phyloP scores from a whole-genome alignment of 2,888 invertebrate genomes.

The Eupelmus urozonus region DNA sequence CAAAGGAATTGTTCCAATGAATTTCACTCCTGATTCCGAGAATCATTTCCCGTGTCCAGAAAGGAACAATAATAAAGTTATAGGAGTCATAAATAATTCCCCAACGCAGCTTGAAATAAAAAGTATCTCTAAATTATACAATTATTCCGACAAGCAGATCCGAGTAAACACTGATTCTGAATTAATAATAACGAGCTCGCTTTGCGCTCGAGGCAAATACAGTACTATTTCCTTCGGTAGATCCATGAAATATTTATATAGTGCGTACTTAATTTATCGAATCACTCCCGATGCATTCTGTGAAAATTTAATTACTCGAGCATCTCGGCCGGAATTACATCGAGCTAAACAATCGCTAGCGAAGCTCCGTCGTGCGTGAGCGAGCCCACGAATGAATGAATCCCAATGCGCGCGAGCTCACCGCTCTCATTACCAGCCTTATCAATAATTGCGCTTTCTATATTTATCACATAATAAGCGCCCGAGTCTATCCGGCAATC shows the following conservation, averaged over 20 bases:
- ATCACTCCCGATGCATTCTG: conserved; percentile 5
- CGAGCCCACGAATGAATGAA: conserved; percentile 68
- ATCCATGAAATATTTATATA: conserved; percentile 33
- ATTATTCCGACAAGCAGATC: not conserved
- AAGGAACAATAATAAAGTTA: too few relatives aligned
- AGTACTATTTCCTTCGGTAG: conserved; percentile 6
- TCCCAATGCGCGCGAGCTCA: conserved; percentile 57
- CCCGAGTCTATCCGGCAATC: conserved; percentile 60
- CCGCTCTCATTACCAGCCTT: too few relatives aligned
- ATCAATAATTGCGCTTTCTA: conserved; percentile 75
- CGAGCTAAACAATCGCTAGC: conserved; percentile 52
- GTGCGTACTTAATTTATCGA: conserved; percentile 3
- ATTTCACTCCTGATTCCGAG: too few relatives aligned
- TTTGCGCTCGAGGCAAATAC: too few relatives aligned
- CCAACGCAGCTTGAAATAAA: too few relatives aligned
- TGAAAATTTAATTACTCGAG: conserved; percentile 31
- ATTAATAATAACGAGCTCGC: conserved; percentile 21
- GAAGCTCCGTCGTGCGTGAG: conserved; percentile 70
- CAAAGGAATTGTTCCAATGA: too few relatives aligned
- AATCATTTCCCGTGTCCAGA: too few relatives aligned
- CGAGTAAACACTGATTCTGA: conserved; percentile 4
- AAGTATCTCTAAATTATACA: too few relatives aligned
- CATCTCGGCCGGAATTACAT: not conserved
- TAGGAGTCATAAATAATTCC: too few relatives aligned
- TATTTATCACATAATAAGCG: conserved; percentile 74